Base-by-base conservation (phyloP, 2,888 invertebrate genomes). In the Terebella lapidaria region DNA sequence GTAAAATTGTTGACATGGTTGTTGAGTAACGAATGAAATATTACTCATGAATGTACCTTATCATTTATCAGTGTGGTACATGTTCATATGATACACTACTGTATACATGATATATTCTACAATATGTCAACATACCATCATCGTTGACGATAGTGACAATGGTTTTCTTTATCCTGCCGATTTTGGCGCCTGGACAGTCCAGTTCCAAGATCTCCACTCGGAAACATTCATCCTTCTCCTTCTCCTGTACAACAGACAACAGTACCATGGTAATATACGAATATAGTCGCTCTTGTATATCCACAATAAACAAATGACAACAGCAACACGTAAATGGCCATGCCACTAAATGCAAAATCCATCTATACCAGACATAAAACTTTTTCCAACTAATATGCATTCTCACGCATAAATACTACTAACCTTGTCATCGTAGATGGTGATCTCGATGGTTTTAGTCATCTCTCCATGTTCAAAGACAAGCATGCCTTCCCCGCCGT, bases 211-310 rank as follows among this genome's bases (percentile, higher is more conserved):
- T 69, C 62, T 84, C 84, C 22, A 86, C 74, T 68, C 84, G 84
- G 74, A 86, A 86, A 64, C 84, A 84, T 70, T 86, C 86, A 70
- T 85, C 85, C 73, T 85, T 85, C 70, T 85, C 85, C 18, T 84
- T 82, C 58, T 82, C 80, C 79, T 77, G 47, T 35, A 35, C 42
- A 15, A 35, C 42, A n/a, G 42, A 35, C 42, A 35, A 15, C n/a
- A 35, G n/a, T n/a, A 35, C 10, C 42, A 35, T 15, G n/a, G n/a
- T 35, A 35, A 35, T 35, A n/a, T 35, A n/a, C n/a, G 42, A n/a
- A n/a, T n/a, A n/a, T n/a, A n/a, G n/a, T n/a, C n/a, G n/a, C n/a
- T n/a, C n/a, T n/a, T n/a, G n/a, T n/a, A n/a, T n/a, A n/a, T n/a
- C n/a, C n/a, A n/a, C n/a, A n/a, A n/a, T n/a, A n/a, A n/a, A n/a